Evolutionary conservation across 2,113 vertebrate genomes (phyloP).

Genomic region (Cephalopterus ornatus): DNA sequence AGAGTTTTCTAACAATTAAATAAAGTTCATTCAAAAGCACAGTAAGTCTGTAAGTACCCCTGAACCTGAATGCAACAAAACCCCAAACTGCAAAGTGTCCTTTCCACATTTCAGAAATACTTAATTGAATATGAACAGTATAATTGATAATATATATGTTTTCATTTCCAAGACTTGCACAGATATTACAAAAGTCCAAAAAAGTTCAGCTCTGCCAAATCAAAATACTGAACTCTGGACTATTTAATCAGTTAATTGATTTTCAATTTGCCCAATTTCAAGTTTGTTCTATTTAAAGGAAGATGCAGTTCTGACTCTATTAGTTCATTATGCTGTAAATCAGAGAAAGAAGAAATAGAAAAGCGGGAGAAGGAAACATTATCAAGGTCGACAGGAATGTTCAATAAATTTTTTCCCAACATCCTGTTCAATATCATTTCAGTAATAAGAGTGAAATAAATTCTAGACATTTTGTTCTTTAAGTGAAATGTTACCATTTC

Average conservation of each 20-base stretch:
- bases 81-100: not conserved
- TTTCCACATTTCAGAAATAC: not conserved
- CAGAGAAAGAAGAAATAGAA: constrained; percentile 9
- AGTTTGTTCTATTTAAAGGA: not conserved
- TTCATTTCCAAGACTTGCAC: not conserved
- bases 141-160: not conserved
- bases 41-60: not conserved
- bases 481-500: not conserved
- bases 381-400: not conserved
- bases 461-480: not conserved
- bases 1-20: not conserved
- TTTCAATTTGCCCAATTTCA: not conserved
- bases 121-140: not conserved
- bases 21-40: not conserved
- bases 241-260: not conserved
- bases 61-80: not conserved
- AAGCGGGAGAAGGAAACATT: not conserved
- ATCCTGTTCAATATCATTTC: not conserved
- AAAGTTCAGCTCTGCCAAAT: not conserved
- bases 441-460: constrained; percentile 6
- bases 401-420: constrained; percentile 2
- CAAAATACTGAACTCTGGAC: not conserved
- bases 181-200: not conserved
- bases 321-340: not conserved
- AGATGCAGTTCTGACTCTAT: not conserved